Evolutionary conservation across 2,113 vertebrate species (phyloP).

Genomic region (Ardeotis arabs): DNA sequence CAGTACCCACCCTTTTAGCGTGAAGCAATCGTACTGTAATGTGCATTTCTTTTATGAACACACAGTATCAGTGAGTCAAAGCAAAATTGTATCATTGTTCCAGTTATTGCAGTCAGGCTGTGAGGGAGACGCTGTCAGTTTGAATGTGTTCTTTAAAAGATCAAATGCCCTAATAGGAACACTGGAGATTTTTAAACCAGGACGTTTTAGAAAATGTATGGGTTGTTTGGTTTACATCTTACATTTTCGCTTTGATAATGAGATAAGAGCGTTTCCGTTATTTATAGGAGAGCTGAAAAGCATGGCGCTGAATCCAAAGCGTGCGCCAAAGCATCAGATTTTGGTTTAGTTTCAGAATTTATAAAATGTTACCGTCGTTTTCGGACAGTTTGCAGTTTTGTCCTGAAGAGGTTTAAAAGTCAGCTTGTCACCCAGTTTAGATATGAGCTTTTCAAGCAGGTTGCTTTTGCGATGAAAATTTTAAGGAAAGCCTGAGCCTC

Average conservation of each 20-base stretch:
- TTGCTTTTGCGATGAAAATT: neutral
- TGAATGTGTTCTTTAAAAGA: too few relatives aligned
- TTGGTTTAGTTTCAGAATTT: neutral
- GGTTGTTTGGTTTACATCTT: neutral
- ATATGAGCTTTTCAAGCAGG: neutral
- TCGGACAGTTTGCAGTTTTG: neutral
- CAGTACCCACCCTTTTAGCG: neutral
- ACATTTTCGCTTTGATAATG: neutral
- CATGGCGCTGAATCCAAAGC: fast-evolving
- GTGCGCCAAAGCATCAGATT: neutral
- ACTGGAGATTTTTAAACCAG: neutral
- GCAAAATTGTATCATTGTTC: neutral
- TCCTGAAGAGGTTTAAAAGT: neutral
- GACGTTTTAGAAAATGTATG: neutral
- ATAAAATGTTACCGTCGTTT: fast-evolving
- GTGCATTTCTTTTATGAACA: conserved; percentile 5
- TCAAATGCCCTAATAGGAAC: neutral
- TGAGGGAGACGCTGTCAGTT: too few relatives aligned
- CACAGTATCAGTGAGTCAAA: conserved; percentile 42
- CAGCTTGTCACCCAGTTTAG: neutral
- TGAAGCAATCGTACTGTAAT: neutral
- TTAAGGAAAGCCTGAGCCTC: neutral
- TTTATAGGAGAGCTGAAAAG: neutral
- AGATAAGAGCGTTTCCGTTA: neutral
- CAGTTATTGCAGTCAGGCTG: neutral